These are phyloP conservation scores for Lypha dubia DNA, from an alignment of 2,888 invertebrate species.

Conservation along the genomic window DNA sequence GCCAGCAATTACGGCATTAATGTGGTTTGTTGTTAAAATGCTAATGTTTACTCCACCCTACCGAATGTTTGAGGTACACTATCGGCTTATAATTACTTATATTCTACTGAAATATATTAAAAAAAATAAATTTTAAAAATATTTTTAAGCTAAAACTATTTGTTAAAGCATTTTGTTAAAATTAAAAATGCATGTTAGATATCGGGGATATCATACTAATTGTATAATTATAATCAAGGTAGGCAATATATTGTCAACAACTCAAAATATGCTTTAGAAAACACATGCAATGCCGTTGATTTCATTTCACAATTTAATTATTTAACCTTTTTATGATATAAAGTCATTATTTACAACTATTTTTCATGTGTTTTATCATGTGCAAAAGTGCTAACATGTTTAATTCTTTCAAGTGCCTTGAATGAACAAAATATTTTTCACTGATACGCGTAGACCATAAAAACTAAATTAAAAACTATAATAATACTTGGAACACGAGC, in stretches of 20 bases:
- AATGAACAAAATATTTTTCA: slow-evolving; percentile 2
- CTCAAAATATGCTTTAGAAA: background rate
- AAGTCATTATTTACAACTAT: background rate
- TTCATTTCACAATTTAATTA: background rate
- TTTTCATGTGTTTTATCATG: background rate
- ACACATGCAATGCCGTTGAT: background rate
- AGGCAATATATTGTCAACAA: background rate
- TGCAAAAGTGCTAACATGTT: background rate
- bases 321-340: background rate
- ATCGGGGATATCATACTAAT: too few species aligned
- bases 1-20: background rate
- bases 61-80: too few species aligned
- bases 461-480: background rate
- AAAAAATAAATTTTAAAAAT: too few species aligned
- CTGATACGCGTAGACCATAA: background rate
- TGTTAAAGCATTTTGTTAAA: background rate
- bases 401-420: background rate
- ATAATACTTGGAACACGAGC: background rate
- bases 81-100: background rate
- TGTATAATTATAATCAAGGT: too few species aligned
- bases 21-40: background rate
- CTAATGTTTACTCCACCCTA: background rate
- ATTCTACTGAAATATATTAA: background rate
- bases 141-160: too few species aligned
- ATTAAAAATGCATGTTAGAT: too few species aligned